Conservation (phyloP, 1,140 invertebrate genomes). For the Lepidotrigona ventralis region DNA sequence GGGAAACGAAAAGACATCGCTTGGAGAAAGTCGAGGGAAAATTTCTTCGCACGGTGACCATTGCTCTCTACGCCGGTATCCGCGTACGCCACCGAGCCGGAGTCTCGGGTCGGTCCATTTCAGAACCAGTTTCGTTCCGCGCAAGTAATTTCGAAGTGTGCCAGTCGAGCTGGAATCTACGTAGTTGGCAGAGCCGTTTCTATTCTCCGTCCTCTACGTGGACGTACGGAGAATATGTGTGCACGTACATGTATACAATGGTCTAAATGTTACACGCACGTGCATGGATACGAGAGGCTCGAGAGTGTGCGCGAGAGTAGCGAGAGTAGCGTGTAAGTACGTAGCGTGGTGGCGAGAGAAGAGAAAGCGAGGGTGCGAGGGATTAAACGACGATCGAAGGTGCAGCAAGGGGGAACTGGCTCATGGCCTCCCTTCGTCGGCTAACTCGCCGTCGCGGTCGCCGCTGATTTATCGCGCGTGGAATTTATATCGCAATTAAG, state of each 20-base stretch:
- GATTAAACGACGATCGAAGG: conserved; percentile 59
- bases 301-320: too few relatives aligned
- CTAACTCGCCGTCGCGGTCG: conserved; percentile 17
- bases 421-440: conserved; percentile 47
- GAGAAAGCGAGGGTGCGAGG: conserved; percentile 24
- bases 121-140: conserved; percentile 54
- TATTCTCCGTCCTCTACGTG: neutral
- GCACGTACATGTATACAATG: neutral
- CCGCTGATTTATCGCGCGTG: conserved; percentile 51
- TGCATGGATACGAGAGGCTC: conserved; percentile 12
- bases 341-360: neutral
- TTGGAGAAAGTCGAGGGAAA: too few relatives aligned
- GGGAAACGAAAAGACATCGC: too few relatives aligned
- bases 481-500: conserved; percentile 62
- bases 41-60: too few relatives aligned
- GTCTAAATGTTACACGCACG: neutral
- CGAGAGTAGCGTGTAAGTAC: neutral
- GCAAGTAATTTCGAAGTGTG: conserved; percentile 55
- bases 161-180: neutral
- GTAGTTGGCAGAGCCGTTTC: neutral
- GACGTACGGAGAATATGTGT: neutral
- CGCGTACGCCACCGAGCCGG: neutral
- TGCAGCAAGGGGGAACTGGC: conserved; percentile 12
- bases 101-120: conserved; percentile 49
- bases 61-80: neutral